Evolutionary conservation across 2,113 vertebrate species (phyloP).

Genomic region (Clinocottus analis): DNA sequence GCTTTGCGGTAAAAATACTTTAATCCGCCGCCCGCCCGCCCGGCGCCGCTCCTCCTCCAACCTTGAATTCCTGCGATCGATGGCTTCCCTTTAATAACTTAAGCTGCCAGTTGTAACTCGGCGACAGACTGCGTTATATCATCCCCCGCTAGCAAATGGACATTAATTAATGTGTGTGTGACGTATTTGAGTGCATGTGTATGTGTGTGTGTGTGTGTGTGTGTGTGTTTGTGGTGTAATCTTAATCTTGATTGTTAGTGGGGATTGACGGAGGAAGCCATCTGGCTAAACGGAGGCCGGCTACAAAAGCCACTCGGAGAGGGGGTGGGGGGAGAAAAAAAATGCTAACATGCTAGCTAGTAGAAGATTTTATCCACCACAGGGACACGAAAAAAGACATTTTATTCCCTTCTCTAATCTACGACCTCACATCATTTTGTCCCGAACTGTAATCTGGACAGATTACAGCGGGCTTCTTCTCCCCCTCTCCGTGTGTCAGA

Average conservation of each 20-base stretch:
- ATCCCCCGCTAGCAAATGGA: slow-evolving; percentile 34
- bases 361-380: not conserved
- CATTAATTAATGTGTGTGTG: slow-evolving; percentile 50
- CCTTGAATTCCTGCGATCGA: slow-evolving; percentile 78
- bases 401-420: not conserved
- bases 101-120: slow-evolving; percentile 36
- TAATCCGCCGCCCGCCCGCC: no score
- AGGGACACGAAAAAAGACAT: not conserved
- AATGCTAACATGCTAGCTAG: slow-evolving; percentile 18
- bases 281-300: slow-evolving; percentile 70
- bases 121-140: slow-evolving; percentile 59
- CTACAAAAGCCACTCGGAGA: slow-evolving; percentile 56
- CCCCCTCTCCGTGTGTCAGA: not conserved
- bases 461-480: slow-evolving; percentile 11
- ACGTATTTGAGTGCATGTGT: slow-evolving; percentile 24
- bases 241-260: slow-evolving; percentile 83
- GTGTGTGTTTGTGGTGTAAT: slow-evolving; percentile 62
- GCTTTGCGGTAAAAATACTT: slow-evolving; percentile 91
- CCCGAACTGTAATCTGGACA: not conserved
- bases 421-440: not conserved
- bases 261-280: slow-evolving; percentile 77
- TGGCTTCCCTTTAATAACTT: slow-evolving; percentile 86
- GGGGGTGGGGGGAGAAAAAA: not conserved
- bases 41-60: slow-evolving; percentile 80
- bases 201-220: slow-evolving; percentile 32